Base-by-base conservation (phyloP, 2,797 vertebrate species). In the Anguilla obscura region DNA sequence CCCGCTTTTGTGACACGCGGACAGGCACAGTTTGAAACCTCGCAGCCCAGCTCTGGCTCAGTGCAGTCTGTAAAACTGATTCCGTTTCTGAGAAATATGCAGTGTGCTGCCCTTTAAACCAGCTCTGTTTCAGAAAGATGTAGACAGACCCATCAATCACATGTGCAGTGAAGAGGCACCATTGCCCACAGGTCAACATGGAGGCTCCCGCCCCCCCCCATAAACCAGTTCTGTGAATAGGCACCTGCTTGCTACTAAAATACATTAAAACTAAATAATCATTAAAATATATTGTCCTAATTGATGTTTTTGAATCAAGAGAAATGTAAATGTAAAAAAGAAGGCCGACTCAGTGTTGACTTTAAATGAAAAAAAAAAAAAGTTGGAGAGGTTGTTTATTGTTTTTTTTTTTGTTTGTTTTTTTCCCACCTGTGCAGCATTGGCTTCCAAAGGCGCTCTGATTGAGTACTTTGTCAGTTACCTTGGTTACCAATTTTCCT, bases 401-500 rank as follows among this genome's bases (percentile, higher is more conserved):
- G 87, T 91, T 91, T 91, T 89, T 87, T 52, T 52, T 91, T 89
- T 87, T 52, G 9, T 92, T 93, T 90, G 88, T 90, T 91, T 86
- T 91, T 89, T 87, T 52, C 10, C 89, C 86, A 71, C 87, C 87
- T 87, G 82, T 85, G 24, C 82, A 27, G 40, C 85, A 60, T 56
- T 63, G 85, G 86, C 88, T 87, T 86, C 63, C 87, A 86, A 88
- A 36, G 85, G 85, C 90, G 88, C 88, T 85, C 93, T 92, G 88
- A 93, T 92, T 90, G 90, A 89, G 86, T 76, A 87, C 89, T 89
- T 92, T 90, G 86, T 89, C 90, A 88, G 88, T 93, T 93, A 91
- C 92, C 90, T 89, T 93, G 91, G 93, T 93, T 92, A 93, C 91
- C 89, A 85, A 88, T 89, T 85, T 90, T 86, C 69, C 85, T 24